Evolutionary conservation across 1,140 invertebrate genomes (phyloP), one percentile per base, ranked within the genome.

Genomic region (Drosophila kepulauana): DNA sequence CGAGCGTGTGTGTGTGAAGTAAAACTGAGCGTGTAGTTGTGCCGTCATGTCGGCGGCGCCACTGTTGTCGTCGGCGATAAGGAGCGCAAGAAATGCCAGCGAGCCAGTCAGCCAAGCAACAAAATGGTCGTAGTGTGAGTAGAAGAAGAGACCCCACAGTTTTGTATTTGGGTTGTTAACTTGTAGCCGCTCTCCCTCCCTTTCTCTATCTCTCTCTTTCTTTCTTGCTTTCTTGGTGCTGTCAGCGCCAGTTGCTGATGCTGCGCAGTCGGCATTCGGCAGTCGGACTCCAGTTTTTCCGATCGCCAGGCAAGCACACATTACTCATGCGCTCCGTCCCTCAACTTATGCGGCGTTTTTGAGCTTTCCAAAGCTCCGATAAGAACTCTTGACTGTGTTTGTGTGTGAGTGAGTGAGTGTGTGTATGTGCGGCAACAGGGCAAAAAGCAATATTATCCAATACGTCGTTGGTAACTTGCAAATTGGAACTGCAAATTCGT

Each of bases 51-150:
- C 74, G 84, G 80, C 82, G 82, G 84, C 82, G 82, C 84, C 82
- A 80, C 82, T 88, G 82, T 80, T 78, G 82, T 88, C 78, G 81
- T 85, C 82, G 73, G 73, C 59, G 86, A 89, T 91, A 90, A 85
- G 86, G 81, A 90, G 78, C 84, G 41, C 77, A 89, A 87, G 85
- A 88, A 88, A 89, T 89, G 85, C 87, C 56, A 67, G 57, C 41
- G 46, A 63, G 54, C 51, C 59, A 57, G 59, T 57, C 73, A 67
- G 63, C 64, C 75, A 64, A 64, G 48, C 79, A 85, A 86, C 78
- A 85, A 86, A 86, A 85, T 86, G 75, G 71, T 87, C 65, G 82
- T 64, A 87, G 35, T 38, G 10, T 38, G 35, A 38, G 35, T 38
- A 8, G 35, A 33, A 33, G 77, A 75, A 76, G 71, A 25, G 20